Evolutionary conservation across 2,888 invertebrate genomes (phyloP).

Genomic region (Balanococcus diminutus): DNA sequence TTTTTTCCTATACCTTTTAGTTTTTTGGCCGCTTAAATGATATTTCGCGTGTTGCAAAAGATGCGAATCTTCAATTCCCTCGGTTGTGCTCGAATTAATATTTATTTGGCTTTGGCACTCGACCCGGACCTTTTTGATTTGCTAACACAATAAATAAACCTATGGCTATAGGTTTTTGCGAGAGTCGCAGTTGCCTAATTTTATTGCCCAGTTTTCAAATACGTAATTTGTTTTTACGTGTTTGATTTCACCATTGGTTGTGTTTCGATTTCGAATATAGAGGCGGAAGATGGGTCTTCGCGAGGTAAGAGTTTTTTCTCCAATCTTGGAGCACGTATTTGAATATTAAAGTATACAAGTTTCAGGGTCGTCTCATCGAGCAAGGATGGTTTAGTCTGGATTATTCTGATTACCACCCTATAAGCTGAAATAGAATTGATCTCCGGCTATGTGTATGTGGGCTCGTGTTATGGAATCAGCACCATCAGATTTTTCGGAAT

Average conservation of each 20-base stretch:
- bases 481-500: too few relatives aligned
- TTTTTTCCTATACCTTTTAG: not conserved
- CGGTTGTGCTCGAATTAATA: not conserved
- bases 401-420: too few relatives aligned
- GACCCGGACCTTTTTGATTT: not conserved
- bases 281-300: too few relatives aligned
- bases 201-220: not conserved
- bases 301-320: too few relatives aligned
- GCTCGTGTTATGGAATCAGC: too few relatives aligned
- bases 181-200: not conserved
- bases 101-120: not conserved
- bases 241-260: not conserved
- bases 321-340: too few relatives aligned
- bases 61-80: not conserved
- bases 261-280: not conserved
- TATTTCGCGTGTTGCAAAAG: not conserved
- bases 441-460: too few relatives aligned
- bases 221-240: not conserved
- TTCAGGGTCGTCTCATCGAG: too few relatives aligned
- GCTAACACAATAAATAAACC: not conserved
- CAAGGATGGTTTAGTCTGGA: too few relatives aligned
- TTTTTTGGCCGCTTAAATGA: not conserved
- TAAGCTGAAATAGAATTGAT: too few relatives aligned
- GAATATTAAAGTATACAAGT: too few relatives aligned
- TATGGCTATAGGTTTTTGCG: too few relatives aligned